Percentiles rank a stretch among this genome's conserved stretches.
Evolutionary conservation across 2,113 vertebrate species (phyloP).

Genomic region (Etheostoma cragini): DNA sequence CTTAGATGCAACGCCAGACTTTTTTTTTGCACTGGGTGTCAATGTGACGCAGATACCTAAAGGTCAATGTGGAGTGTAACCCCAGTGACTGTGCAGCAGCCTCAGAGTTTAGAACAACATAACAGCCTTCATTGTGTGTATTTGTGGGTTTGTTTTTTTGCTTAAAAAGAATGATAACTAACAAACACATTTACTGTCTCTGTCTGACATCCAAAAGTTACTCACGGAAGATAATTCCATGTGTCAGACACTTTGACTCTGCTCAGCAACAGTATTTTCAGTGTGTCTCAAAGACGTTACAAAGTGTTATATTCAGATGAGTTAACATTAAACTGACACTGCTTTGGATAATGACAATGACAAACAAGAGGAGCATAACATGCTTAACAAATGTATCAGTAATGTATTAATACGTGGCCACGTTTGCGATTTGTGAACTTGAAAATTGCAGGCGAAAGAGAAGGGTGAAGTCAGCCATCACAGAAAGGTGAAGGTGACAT

Average conservation of each 20-base stretch:
- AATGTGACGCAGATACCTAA: background rate
- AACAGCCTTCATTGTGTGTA: background rate
- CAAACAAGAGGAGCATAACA: background rate
- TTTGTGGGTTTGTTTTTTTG: background rate
- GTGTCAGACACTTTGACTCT: background rate
- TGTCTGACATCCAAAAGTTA: background rate
- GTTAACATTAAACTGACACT: background rate
- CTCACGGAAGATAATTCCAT: background rate
- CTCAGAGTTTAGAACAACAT: background rate
- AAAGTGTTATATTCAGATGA: background rate
- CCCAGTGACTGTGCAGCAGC: background rate
- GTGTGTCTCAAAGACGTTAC: background rate
- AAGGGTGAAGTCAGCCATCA: conserved; percentile 20
- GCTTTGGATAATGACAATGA: background rate
- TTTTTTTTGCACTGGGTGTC: background rate
- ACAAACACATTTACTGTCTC: background rate
- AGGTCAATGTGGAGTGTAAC: conserved; percentile 30
- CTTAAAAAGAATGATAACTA: background rate
- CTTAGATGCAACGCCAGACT: background rate
- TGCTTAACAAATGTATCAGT: background rate
- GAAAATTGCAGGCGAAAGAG: background rate
- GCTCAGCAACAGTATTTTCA: background rate
- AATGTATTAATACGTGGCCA: background rate
- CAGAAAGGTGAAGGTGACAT: conserved; percentile 81
- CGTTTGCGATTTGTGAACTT: background rate